Conservation (phyloP, 1,140 invertebrate species). For the Drosophila oshimai region DNA sequence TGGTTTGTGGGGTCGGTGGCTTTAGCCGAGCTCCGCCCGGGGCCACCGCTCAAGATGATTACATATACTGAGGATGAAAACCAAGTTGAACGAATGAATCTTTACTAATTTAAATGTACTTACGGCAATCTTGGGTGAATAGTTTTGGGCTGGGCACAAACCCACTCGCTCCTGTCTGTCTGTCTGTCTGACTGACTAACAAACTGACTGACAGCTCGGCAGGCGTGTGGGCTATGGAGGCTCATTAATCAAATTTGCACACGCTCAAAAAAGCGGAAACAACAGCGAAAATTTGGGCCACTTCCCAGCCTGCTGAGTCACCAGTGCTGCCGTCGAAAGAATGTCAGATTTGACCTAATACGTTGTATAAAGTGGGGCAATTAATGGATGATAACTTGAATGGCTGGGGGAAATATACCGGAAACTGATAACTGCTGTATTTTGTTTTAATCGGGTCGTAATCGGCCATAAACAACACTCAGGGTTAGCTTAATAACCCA, state of each 20-base stretch:
- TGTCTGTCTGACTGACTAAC: neutral
- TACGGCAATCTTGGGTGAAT: slow-evolving; percentile 22
- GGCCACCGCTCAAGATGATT: slow-evolving; percentile 2
- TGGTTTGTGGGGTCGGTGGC: neutral
- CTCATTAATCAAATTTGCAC: slow-evolving; percentile 78
- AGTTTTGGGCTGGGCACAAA: slow-evolving; percentile 29
- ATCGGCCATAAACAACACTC: neutral
- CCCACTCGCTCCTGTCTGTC: too few relatives aligned
- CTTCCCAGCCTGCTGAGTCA: neutral
- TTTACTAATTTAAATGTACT: slow-evolving; percentile 36
- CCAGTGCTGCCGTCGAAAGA: neutral
- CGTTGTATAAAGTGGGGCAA: neutral
- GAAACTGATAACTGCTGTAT: slow-evolving; percentile 16
- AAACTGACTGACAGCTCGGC: slow-evolving; percentile 14
- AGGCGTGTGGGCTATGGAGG: slow-evolving; percentile 2
- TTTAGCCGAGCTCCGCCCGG: neutral
- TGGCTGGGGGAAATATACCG: slow-evolving; percentile 12
- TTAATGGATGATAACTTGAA: slow-evolving; percentile 29
- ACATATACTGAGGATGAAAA: slow-evolving; percentile 6
- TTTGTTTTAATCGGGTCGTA: slow-evolving; percentile 17
- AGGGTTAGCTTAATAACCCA: neutral
- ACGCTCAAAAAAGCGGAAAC: slow-evolving; percentile 58
- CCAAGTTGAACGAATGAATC: slow-evolving; percentile 46
- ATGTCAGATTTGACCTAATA: neutral
- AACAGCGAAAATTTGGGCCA: slow-evolving; percentile 43